A percentile compares a stretch with the other conserved stretches of the same genome.
Conservation (phyloP, 2,113 vertebrate genomes). For the Rostratula benghalensis region DNA sequence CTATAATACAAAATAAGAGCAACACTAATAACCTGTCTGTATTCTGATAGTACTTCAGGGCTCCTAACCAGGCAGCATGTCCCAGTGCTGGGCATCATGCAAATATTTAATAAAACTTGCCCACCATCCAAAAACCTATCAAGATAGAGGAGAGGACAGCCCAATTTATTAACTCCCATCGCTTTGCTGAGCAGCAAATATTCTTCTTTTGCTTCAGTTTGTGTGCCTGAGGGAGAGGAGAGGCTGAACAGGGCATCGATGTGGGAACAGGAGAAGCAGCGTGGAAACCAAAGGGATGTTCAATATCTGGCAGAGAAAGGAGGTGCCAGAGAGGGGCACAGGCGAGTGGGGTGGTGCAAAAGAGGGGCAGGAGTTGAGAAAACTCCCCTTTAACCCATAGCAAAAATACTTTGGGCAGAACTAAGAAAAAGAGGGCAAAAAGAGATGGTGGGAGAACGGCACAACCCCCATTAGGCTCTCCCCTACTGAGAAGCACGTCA, state of each 20-base stretch:
- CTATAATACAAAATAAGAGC: background rate
- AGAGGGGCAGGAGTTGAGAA: background rate
- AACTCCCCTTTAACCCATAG: background rate
- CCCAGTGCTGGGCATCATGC: background rate
- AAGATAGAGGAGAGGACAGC: background rate
- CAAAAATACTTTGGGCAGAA: background rate
- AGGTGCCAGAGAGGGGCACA: background rate
- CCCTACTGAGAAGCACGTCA: accelerated
- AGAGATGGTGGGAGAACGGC: background rate
- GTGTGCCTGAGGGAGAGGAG: background rate
- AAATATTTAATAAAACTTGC: background rate
- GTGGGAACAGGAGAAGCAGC: background rate
- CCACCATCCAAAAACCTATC: background rate
- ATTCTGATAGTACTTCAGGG: background rate
- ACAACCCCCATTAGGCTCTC: background rate
- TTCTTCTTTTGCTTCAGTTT: background rate
- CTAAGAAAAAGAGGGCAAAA: background rate
- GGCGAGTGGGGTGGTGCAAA: background rate
- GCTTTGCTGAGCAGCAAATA: background rate
- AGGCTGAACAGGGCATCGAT: background rate
- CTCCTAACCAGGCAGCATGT: background rate
- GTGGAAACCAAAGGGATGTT: background rate
- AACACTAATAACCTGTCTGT: background rate
- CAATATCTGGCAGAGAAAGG: background rate
- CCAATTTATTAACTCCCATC: background rate